A percentile compares a stretch with the other conserved stretches of the same genome.
These are phyloP conservation scores for Spheniscus mendiculus DNA, from an alignment of 2,113 vertebrate species.

Conservation along the genomic window DNA sequence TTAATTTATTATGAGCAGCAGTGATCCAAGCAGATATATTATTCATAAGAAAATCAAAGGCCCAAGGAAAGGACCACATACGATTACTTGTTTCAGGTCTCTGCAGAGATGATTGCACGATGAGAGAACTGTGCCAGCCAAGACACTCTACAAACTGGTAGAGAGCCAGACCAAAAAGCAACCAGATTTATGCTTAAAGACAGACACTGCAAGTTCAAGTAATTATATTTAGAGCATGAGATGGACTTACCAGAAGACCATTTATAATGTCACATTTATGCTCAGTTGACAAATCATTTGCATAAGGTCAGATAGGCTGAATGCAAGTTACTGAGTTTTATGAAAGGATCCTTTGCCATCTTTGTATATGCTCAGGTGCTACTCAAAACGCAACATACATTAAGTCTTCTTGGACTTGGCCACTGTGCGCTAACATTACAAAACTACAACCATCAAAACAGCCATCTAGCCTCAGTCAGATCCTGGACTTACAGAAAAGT, in stretches of 20 bases:
- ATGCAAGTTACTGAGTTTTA: neutral
- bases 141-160: neutral
- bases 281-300: neutral
- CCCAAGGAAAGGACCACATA: neutral
- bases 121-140: neutral
- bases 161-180: neutral
- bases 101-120: neutral
- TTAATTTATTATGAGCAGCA: slow-evolving; percentile 55
- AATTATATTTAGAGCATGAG: neutral
- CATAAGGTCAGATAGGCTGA: neutral
- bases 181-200: neutral
- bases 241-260: neutral
- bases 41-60: slow-evolving; percentile 40
- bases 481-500: neutral
- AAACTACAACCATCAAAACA: neutral
- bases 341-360: neutral
- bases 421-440: neutral
- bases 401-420: neutral
- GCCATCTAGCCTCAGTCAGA: neutral
- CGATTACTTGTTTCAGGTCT: neutral
- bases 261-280: neutral
- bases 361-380: neutral
- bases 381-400: neutral
- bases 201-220: neutral
- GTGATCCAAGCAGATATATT: slow-evolving; percentile 33